Base-by-base conservation (phyloP, 2,888 invertebrate species). In the Acanthosepion pharaonis region DNA sequence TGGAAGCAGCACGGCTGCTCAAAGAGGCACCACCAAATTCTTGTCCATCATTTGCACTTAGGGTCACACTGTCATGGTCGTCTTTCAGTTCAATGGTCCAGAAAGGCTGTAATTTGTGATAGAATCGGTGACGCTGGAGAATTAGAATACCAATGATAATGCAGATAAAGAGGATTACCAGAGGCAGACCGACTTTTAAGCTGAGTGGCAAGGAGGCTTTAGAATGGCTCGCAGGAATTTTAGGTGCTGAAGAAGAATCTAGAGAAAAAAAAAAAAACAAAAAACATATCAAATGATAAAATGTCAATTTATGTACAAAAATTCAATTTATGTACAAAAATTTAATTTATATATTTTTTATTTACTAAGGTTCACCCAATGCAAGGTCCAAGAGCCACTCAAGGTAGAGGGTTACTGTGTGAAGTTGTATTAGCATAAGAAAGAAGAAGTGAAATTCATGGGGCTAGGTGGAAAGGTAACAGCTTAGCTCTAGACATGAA, bases 61-160 rank as follows among this genome's bases (percentile, higher is more conserved):
- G 97, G 94, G 96, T 96, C n/a, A 97, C 96, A 5, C 96, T 95
- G 51, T 97, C 97, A 20, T 96, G 96, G 78, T 96, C 96, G 20
- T 96, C 96, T 92, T 96, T 96, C 25, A 97, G 95, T 94, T 97
- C 97, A 23, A 97, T 96, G 0, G 97, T 97, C 96, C 96, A 97
- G 95, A 97, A 97, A 8, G 96, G 96, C 33, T 96, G 95, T 49
- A 95, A 93, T 49, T 94, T 94, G 0, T 96, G 96, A 94, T 95
- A 95, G 55, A 95, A 95, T 51, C 95, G 94, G 95, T 95, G 96
- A 51, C 95, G 95, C 15, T 92, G 51, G 94, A 96, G 96, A 51
- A 96, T 94, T 33, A 96, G 51, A 48, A 96, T 95, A 25, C 96
- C 96, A 0, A 96, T 95, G 11, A 96, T 94, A 18, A 95, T 96